These are phyloP conservation scores for Phalloptychus januarius DNA, from an alignment of 2,797 vertebrate genomes.

Conservation along the genomic window DNA sequence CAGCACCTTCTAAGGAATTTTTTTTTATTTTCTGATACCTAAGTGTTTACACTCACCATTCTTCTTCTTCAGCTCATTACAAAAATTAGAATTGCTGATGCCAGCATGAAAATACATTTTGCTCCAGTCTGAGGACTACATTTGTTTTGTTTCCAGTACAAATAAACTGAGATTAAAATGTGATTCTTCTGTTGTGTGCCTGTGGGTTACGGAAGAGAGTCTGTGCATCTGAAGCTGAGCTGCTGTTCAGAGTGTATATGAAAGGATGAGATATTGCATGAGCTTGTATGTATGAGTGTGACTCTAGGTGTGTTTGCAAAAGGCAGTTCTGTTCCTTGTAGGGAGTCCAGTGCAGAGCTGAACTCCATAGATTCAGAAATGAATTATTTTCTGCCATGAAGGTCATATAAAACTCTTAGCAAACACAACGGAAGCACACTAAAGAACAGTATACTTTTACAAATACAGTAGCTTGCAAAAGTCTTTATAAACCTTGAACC, in stretches of 20 bases:
- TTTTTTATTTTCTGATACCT: constrained; percentile 62
- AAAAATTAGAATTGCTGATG: constrained; percentile 83
- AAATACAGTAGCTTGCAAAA: neutral
- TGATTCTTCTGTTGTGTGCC: constrained; percentile 70
- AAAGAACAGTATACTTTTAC: neutral
- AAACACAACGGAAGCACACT: constrained; percentile 13
- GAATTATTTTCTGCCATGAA: constrained; percentile 1
- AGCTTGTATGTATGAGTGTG: constrained; percentile 30
- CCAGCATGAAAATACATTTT: constrained; percentile 79
- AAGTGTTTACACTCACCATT: constrained; percentile 60
- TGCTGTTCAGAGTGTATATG: constrained; percentile 52
- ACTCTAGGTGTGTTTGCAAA: constrained; percentile 58
- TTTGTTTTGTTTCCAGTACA: constrained; percentile 85
- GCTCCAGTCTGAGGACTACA: constrained; percentile 79
- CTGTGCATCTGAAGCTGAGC: constrained; percentile 61
- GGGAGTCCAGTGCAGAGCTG: constrained; percentile 61
- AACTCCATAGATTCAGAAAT: constrained; percentile 41
- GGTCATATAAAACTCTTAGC: constrained; percentile 1
- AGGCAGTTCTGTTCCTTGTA: constrained; percentile 63
- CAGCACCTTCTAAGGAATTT: constrained; percentile 44
- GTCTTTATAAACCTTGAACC: neutral
- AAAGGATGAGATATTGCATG: constrained; percentile 59
- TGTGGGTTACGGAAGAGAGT: constrained; percentile 43
- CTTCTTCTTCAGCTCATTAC: constrained; percentile 77
- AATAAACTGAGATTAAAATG: constrained; percentile 82